These are phyloP conservation scores for Calidris pugnax DNA, from an alignment of 2,113 vertebrate species.

Conservation along the genomic window DNA sequence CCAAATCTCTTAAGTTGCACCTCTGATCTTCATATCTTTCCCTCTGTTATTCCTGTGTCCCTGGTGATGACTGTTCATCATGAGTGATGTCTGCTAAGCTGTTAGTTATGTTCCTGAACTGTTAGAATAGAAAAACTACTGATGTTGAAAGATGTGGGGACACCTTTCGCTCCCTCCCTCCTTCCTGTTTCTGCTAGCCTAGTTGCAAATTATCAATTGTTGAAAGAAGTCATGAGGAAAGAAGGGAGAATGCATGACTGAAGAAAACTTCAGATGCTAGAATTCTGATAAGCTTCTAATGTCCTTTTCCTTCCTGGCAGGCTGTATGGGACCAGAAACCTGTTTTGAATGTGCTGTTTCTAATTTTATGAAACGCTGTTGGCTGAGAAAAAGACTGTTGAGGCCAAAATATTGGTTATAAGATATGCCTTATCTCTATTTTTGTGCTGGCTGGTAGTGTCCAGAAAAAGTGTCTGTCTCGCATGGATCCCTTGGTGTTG, in stretches of 20 bases:
- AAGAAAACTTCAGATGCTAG: background rate
- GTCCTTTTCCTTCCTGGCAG: background rate
- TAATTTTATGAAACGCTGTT: background rate
- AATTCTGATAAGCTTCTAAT: slow-evolving; percentile 8
- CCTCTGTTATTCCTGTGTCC: background rate
- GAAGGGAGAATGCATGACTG: background rate
- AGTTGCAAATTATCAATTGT: background rate
- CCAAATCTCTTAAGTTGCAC: background rate
- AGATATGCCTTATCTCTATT: background rate
- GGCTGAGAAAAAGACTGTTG: background rate
- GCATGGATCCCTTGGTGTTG: background rate
- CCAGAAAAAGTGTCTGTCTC: background rate
- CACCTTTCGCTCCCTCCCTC: background rate
- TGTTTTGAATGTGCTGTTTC: background rate
- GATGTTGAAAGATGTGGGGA: background rate
- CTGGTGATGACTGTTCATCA: background rate
- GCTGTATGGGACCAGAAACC: background rate
- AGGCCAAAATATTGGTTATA: background rate
- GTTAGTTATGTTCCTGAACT: background rate
- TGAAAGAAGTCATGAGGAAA: slow-evolving; percentile 15
- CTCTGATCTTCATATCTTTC: background rate
- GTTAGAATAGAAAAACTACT: background rate
- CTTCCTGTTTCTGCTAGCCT: background rate
- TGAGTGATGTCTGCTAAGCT: background rate
- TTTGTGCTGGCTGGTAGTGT: background rate